Evolutionary conservation across 2,113 vertebrate species (phyloP).

Genomic region (Paratilapia polleni): DNA sequence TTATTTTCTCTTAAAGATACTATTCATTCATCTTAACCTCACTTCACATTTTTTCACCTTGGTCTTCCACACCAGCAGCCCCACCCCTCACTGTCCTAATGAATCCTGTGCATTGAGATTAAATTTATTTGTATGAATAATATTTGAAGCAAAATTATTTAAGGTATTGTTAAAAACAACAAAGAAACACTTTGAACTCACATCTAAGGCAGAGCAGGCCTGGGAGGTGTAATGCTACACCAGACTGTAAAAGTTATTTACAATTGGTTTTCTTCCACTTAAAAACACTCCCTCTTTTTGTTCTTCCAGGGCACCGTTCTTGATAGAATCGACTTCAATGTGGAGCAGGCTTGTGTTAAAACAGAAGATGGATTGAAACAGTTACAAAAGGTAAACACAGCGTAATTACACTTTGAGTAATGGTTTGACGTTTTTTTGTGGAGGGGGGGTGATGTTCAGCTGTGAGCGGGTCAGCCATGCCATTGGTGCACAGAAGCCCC

Average conservation of each 20-base stretch:
- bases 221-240: not conserved
- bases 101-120: not conserved
- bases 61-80: too few relatives aligned
- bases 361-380: constrained; percentile 97
- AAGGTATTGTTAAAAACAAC: not conserved
- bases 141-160: not conserved
- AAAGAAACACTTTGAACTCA: not conserved
- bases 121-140: not conserved
- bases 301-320: constrained; percentile 91
- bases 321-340: constrained; percentile 98
- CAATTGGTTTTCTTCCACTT: not conserved
- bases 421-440: not conserved
- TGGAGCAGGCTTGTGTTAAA: constrained; percentile 95
- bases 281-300: not conserved
- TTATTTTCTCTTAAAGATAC: too few relatives aligned
- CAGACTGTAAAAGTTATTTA: not conserved
- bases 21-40: too few relatives aligned
- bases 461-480: too few relatives aligned
- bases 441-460: too few relatives aligned
- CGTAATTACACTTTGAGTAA: not conserved
- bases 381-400: constrained; percentile 90
- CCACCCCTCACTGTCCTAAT: not conserved
- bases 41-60: too few relatives aligned
- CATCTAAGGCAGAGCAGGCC: not conserved
- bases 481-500: not conserved